Evolutionary conservation across 2,888 invertebrate genomes (phyloP), one percentile per base, ranked within the genome.

Genomic region (Notodonta ziczac): DNA sequence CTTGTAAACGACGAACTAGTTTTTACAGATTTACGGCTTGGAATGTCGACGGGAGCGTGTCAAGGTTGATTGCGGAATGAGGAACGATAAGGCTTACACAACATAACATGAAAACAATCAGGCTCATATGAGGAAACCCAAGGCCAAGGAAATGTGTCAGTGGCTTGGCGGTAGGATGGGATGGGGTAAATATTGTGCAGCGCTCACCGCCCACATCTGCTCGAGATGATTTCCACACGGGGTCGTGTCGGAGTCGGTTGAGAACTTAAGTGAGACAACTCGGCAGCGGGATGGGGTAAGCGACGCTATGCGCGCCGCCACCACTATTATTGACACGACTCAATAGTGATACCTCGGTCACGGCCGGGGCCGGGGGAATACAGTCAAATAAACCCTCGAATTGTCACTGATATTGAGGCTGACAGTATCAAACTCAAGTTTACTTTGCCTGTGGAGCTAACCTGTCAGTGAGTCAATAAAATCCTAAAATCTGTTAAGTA

Each of bases 241-340:
- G 32, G 32, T 35, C 32, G 61, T 16, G 61, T 62, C 61, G 58
- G 61, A 58, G 61, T 58, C 61, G 52, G 56, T 55, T 52, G 39
- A 48, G 48, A 24, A 24, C 24, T 24, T 24, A 2, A 24, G 24
- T 24, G 24, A 24, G 24, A 48, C n/a, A 48, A n/a, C 14, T n/a
- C 50, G 14, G 50, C 16, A 14, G 48, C 16, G 50, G 50, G 16
- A 10, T 50, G 50, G 48, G 48, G 48, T n/a, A 5, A 50, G 9
- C 46, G 48, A 16, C 48, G 6, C 44, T 1, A 4, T 4, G 44
- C 44, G 12, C 44, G 44, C 44, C 44, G 13, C 44, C 10, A 9
- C 44, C 5, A 5, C 12, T 2, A 4, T 13, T 9, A 44, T 44
- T 10, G 10, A 44, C 12, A 44, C 12, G 44, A 44, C 44, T 12